Conservation (phyloP, 2,113 vertebrate species). For the Sus scrofa region DNA sequence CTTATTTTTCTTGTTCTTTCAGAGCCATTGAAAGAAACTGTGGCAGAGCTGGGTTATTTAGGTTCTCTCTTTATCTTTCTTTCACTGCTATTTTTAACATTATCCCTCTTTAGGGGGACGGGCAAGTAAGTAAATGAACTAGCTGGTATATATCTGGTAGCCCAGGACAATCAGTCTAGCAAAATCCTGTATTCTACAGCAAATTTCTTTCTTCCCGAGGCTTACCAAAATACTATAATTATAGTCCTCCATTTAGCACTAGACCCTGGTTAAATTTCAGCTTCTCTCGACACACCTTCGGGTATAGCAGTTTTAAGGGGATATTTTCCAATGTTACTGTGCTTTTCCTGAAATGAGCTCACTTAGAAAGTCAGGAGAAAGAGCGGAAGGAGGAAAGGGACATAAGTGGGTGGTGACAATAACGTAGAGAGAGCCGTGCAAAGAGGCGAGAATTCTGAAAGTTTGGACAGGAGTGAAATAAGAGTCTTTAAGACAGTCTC, state of each 20-base stretch:
- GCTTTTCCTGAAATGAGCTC: background rate
- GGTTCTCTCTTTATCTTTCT: constrained; percentile 17
- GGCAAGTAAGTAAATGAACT: background rate
- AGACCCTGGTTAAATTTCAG: constrained; percentile 21
- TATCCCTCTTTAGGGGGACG: background rate
- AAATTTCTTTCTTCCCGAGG: constrained; percentile 34
- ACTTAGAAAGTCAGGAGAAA: background rate
- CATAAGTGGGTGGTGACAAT: background rate
- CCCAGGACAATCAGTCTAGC: background rate
- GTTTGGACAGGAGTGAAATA: background rate
- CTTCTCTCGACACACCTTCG: background rate
- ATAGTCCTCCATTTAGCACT: background rate
- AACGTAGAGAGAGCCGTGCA: background rate
- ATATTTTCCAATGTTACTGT: background rate
- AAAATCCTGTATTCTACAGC: background rate
- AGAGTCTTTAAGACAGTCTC: background rate
- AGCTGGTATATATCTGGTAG: constrained; percentile 8
- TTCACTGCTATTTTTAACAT: background rate
- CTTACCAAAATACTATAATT: constrained; percentile 64
- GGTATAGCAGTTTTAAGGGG: background rate
- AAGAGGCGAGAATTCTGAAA: background rate
- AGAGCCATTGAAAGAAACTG: constrained; percentile 20
- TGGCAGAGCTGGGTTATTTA: background rate
- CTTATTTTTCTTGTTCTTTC: constrained; percentile 20
- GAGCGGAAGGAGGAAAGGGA: background rate